phyloP scores from a whole-genome alignment of 2,888 invertebrate species.

The Conomelus anceps region DNA sequence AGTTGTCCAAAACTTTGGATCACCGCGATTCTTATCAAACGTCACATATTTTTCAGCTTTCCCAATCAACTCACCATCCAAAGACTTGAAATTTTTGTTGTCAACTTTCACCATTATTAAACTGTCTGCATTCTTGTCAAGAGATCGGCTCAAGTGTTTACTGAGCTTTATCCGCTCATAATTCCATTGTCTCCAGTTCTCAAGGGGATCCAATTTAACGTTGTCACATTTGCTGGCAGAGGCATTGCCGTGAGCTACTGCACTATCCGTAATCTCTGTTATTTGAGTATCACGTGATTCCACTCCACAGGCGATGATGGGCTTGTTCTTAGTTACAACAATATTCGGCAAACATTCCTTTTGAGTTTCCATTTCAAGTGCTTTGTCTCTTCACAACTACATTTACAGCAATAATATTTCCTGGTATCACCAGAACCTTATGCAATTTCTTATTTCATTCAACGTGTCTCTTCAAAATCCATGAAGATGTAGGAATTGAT shows the following conservation, averaged over 20 bases:
- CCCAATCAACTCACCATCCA: background rate
- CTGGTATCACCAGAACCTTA: background rate
- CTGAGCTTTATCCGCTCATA: background rate
- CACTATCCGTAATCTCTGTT: background rate
- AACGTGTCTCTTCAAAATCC: too few relatives aligned
- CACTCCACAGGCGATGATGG: background rate
- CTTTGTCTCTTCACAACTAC: background rate
- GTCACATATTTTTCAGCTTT: background rate
- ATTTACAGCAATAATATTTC: background rate
- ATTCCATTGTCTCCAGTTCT: background rate
- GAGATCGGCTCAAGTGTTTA: background rate
- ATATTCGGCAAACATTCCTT: background rate
- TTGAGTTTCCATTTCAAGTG: background rate
- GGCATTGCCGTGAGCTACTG: background rate
- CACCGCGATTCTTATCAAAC: conserved; percentile 5
- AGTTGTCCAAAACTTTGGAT: background rate
- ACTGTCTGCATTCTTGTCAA: background rate
- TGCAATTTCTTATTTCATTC: too few relatives aligned
- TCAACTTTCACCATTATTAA: background rate
- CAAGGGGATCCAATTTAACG: background rate
- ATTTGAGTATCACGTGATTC: background rate
- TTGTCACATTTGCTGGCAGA: background rate
- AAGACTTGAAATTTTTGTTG: background rate
- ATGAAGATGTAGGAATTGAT: too few relatives aligned
- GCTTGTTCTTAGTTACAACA: background rate